These are phyloP conservation scores for Somateria mollissima DNA, from an alignment of 2,797 vertebrate species.

Conservation along the genomic window DNA sequence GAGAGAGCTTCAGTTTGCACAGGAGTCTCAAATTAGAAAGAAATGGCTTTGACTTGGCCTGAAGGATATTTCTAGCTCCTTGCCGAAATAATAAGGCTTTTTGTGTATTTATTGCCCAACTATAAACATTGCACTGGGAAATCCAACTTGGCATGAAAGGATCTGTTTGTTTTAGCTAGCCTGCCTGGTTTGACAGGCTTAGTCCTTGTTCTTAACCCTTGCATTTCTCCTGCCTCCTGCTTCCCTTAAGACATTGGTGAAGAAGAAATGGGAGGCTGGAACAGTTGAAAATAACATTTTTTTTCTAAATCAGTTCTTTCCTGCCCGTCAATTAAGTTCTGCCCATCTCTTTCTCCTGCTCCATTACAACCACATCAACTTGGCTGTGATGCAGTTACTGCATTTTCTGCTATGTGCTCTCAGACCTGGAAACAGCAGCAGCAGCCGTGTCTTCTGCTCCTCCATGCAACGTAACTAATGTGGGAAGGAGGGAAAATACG, in stretches of 20 bases:
- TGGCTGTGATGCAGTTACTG: not conserved
- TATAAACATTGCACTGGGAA: slow-evolving; percentile 28
- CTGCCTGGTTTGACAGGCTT: not conserved
- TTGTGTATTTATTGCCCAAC: slow-evolving; percentile 24
- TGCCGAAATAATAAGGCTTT: slow-evolving; percentile 29
- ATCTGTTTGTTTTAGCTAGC: slow-evolving; percentile 22
- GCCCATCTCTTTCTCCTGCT: not conserved
- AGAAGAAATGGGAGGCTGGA: not conserved
- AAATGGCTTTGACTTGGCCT: not conserved
- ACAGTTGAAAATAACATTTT: not conserved
- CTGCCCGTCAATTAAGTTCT: not conserved
- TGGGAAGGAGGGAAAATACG: not conserved
- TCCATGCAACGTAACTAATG: not conserved
- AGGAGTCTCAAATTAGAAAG: slow-evolving; percentile 10
- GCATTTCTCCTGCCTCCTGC: not conserved
- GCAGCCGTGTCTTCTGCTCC: not conserved
- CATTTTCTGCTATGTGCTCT: not conserved
- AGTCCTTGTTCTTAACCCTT: slow-evolving; percentile 16
- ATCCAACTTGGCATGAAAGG: slow-evolving; percentile 26
- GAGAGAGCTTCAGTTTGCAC: not conserved
- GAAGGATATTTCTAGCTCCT: slow-evolving; percentile 36
- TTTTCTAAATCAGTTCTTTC: not conserved
- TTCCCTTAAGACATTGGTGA: not conserved
- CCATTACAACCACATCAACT: not conserved
- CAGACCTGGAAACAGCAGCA: not conserved